Conservation (phyloP, 1,140 invertebrate species). For the Leptinotarsa undecemlineata region DNA sequence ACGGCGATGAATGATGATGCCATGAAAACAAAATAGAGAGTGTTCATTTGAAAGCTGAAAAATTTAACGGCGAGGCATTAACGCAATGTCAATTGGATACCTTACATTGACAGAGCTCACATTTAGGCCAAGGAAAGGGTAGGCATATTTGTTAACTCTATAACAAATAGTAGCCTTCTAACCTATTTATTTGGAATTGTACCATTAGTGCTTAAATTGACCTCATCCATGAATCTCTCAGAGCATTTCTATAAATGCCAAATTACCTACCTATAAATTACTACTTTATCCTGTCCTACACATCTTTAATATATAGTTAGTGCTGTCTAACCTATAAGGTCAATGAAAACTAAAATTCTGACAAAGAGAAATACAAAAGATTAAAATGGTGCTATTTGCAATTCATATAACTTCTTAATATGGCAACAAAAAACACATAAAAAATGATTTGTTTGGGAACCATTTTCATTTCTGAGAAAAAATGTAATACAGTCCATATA, state of each 20-base stretch:
- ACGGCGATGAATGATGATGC: no score
- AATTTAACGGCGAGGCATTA: no score
- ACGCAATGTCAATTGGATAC: no score
- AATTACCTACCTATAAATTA: not conserved
- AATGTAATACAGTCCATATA: not conserved
- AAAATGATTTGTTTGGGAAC: not conserved
- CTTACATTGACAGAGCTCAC: no score
- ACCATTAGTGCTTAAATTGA: not conserved
- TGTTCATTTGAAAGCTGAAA: no score
- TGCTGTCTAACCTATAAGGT: not conserved
- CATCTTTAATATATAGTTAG: not conserved
- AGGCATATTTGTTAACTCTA: no score
- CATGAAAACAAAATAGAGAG: no score
- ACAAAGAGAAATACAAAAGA: not conserved
- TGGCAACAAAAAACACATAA: not conserved
- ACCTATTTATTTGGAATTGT: not conserved
- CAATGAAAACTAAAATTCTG: not conserved
- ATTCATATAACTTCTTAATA: not conserved
- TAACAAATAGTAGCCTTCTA: not conserved
- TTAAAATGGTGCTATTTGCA: not conserved
- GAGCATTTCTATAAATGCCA: not conserved
- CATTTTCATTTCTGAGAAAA: no score
- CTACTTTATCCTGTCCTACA: no score
- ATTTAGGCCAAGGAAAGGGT: no score
- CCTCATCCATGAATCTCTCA: not conserved